Evolutionary conservation across 2,797 vertebrate species (phyloP).

Genomic region (Apodemus agrarius): DNA sequence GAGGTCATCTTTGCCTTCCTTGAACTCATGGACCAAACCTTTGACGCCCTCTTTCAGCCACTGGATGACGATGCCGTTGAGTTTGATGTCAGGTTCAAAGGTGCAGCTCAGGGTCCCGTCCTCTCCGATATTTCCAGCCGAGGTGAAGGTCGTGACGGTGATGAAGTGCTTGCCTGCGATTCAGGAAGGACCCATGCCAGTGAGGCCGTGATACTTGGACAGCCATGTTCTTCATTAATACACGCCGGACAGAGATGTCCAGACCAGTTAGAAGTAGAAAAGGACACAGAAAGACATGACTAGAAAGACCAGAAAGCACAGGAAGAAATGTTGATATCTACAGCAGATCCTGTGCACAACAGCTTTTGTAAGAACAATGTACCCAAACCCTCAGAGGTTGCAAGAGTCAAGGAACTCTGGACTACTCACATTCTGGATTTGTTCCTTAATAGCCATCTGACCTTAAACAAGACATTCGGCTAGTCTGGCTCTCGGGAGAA

Average conservation of each 20-base stretch:
- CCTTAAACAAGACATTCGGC: neutral
- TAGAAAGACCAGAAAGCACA: neutral
- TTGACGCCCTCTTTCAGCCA: slow-evolving; percentile 88
- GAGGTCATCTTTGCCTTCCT: slow-evolving; percentile 84
- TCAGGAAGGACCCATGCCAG: slow-evolving; percentile 41
- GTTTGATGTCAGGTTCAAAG: slow-evolving; percentile 77
- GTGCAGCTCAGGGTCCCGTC: slow-evolving; percentile 81
- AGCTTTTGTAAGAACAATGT: neutral
- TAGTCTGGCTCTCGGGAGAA: neutral
- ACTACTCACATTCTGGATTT: slow-evolving; percentile 28
- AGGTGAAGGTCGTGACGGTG: slow-evolving; percentile 30
- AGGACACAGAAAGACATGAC: neutral
- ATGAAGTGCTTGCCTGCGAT: slow-evolving; percentile 81
- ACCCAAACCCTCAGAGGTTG: neutral
- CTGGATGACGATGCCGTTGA: slow-evolving; percentile 84
- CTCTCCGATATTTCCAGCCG: slow-evolving; percentile 82
- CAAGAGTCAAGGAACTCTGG: neutral
- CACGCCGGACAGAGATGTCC: neutral
- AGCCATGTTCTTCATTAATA: neutral
- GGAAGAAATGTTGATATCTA: fast-evolving
- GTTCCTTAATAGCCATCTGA: neutral
- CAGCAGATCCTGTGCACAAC: neutral
- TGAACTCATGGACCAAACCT: slow-evolving; percentile 89
- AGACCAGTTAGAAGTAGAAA: neutral
- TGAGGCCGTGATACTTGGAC: neutral